These are phyloP conservation scores for Tangara arthus DNA, from an alignment of 2,797 vertebrate genomes.

Conservation along the genomic window DNA sequence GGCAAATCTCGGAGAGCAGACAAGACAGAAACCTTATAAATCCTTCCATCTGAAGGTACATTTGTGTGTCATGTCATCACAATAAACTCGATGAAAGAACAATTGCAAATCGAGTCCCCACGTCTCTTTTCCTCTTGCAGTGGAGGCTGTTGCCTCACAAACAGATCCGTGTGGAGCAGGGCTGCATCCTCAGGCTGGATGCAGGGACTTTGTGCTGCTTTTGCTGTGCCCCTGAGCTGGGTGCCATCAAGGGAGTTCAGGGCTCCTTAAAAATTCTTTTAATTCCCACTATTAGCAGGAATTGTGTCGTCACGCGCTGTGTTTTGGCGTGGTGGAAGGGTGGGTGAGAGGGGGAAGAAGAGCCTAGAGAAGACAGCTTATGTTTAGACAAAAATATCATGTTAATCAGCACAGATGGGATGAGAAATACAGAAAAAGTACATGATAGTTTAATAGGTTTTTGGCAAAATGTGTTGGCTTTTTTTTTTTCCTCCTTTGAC, in stretches of 20 bases:
- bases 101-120: slow-evolving; percentile 53
- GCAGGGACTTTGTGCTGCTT: not conserved
- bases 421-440: slow-evolving; percentile 80
- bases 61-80: slow-evolving; percentile 17
- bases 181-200: accelerated
- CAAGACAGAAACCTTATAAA: not conserved
- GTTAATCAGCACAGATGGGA: slow-evolving; percentile 84
- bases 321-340: slow-evolving; percentile 71
- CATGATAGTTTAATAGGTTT: slow-evolving; percentile 80
- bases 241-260: not conserved
- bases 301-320: slow-evolving; percentile 5
- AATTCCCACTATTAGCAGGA: not conserved
- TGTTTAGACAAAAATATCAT: slow-evolving; percentile 85
- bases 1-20: slow-evolving; percentile 19
- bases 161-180: not conserved
- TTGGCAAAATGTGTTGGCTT: slow-evolving; percentile 72
- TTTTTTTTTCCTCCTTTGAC: slow-evolving; percentile 34
- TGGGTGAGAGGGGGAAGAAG: slow-evolving; percentile 75
- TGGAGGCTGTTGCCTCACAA: not conserved
- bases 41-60: slow-evolving; percentile 13
- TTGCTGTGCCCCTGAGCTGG: not conserved
- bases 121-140: not conserved
- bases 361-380: slow-evolving; percentile 79
- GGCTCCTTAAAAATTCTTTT: not conserved
- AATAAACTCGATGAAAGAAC: slow-evolving; percentile 48